Evolutionary conservation across 2,797 vertebrate genomes (phyloP).

Genomic region (Pterois miles): DNA sequence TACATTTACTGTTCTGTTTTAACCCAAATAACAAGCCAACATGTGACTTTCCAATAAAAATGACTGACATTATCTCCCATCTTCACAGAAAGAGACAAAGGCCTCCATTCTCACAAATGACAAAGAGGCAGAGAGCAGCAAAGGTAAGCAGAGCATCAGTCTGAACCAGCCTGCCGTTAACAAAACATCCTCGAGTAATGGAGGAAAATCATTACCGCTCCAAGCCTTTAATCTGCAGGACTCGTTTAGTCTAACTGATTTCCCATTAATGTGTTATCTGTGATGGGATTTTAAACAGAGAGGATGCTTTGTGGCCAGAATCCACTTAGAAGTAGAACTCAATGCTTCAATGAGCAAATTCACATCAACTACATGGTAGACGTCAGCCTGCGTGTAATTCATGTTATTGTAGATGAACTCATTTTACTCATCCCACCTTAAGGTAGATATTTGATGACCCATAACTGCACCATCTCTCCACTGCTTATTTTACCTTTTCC

Average conservation of each 20-base stretch:
- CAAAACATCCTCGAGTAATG: not conserved
- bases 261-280: slow-evolving; percentile 9
- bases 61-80: slow-evolving; percentile 14
- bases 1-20: slow-evolving; percentile 45
- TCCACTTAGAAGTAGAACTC: not conserved
- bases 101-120: slow-evolving; percentile 57
- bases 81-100: slow-evolving; percentile 82
- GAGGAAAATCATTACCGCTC: slow-evolving; percentile 15
- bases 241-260: slow-evolving; percentile 1
- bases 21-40: not conserved
- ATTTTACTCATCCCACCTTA: not conserved
- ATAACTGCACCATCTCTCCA: not conserved
- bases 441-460: not conserved
- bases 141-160: slow-evolving; percentile 73
- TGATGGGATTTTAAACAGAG: slow-evolving; percentile 14
- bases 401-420: not conserved
- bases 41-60: not conserved
- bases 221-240: slow-evolving; percentile 37
- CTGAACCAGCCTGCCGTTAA: not conserved
- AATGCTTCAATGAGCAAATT: not conserved
- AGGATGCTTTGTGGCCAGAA: slow-evolving; percentile 9
- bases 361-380: not conserved
- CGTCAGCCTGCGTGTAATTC: not conserved
- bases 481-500: slow-evolving; percentile 2
- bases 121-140: slow-evolving; percentile 76